phyloP scores from a whole-genome alignment of 2,797 vertebrate species.

The Chaenodraco wilsoni region DNA sequence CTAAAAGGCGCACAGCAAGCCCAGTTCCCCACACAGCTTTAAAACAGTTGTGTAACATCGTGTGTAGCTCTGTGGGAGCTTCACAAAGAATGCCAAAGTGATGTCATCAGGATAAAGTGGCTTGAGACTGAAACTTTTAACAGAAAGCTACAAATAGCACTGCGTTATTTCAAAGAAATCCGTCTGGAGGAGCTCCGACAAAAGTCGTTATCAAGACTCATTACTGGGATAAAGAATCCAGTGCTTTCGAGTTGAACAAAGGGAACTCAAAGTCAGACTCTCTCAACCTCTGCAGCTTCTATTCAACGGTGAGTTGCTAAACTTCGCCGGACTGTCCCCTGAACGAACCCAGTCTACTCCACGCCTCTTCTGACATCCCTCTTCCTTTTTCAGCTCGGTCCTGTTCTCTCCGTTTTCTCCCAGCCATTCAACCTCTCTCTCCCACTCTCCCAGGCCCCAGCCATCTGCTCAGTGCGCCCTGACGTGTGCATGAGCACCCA shows the following conservation, averaged over 20 bases:
- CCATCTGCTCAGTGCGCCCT: slow-evolving; percentile 79
- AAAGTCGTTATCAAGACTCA: not conserved
- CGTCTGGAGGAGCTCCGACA: not conserved
- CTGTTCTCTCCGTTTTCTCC: slow-evolving; percentile 33
- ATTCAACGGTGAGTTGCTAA: not conserved
- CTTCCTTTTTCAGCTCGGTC: slow-evolving; percentile 33
- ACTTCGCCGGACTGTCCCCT: not conserved
- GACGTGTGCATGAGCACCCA: slow-evolving; percentile 75
- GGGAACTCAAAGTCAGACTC: not conserved
- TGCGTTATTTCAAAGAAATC: not conserved
- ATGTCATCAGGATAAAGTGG: slow-evolving; percentile 3
- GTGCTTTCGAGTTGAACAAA: not conserved
- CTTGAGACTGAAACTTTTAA: not conserved
- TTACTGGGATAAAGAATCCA: not conserved
- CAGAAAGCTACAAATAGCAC: not conserved
- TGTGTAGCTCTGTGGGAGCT: not conserved
- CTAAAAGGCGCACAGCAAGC: no score
- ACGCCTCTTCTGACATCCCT: slow-evolving; percentile 24
- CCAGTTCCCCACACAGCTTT: not conserved
- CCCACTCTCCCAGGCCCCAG: slow-evolving; percentile 55
- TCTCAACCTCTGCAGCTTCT: not conserved
- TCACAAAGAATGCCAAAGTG: not conserved
- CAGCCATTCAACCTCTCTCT: slow-evolving; percentile 23
- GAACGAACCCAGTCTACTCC: not conserved
- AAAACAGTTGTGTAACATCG: not conserved